Evolutionary conservation across 1,140 invertebrate species (phyloP).

Genomic region (Drosophila malerkotliana): DNA sequence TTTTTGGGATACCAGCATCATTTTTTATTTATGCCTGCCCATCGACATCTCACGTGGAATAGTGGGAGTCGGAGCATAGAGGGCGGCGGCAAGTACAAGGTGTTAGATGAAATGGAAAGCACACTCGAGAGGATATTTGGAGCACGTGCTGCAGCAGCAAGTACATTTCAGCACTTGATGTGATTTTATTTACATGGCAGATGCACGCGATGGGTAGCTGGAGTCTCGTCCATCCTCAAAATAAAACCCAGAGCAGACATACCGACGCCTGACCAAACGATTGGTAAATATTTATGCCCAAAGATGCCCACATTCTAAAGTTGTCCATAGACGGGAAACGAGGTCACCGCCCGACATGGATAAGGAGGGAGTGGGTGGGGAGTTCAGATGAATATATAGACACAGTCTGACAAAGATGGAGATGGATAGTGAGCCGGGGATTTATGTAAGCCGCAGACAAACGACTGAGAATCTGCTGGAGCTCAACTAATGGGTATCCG

Average conservation of each 20-base stretch:
- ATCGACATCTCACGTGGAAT: conserved; percentile 38
- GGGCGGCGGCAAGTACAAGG: conserved; percentile 4
- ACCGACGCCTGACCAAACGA: conserved; percentile 52
- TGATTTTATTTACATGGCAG: conserved; percentile 70
- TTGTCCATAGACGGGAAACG: conserved; percentile 33
- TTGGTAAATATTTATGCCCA: conserved; percentile 71
- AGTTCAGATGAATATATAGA: neutral
- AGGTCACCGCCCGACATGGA: conserved; percentile 20
- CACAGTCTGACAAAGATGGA: conserved; percentile 22
- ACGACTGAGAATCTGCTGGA: conserved; percentile 15
- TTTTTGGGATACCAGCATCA: conserved; percentile 53
- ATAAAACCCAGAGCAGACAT: conserved; percentile 47
- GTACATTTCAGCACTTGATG: conserved; percentile 64
- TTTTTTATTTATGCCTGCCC: conserved; percentile 75
- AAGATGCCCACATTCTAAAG: conserved; percentile 38
- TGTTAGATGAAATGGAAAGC: conserved; percentile 79
- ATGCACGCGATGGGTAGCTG: conserved; percentile 17
- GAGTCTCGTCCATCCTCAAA: conserved; percentile 4
- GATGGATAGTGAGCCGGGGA: conserved; percentile 10
- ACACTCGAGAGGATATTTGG: conserved; percentile 77
- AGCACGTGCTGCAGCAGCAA: conserved; percentile 60
- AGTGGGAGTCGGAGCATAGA: neutral
- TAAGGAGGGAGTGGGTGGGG: neutral
- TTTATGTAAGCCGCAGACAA: conserved; percentile 41
- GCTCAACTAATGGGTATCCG: conserved; percentile 41